Evolutionary conservation across 2,113 vertebrate genomes (phyloP), one percentile per base, ranked within the genome.

Genomic region (Seriola rivoliana): DNA sequence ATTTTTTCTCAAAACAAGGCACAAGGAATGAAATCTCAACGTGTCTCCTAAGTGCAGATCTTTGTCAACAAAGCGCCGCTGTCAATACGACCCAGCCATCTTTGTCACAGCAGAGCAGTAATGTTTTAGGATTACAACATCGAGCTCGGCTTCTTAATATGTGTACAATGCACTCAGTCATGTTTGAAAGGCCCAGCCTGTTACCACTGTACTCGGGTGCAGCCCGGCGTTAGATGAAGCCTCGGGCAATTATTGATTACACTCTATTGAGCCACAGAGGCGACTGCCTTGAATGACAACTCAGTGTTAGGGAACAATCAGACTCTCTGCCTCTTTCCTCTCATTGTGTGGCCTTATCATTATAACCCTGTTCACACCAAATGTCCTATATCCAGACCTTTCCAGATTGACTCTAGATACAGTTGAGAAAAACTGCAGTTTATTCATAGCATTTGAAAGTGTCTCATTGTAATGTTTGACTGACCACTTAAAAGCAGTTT

Each of bases 191-290:
- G 77, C 71, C 72, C 55, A 14, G 74, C 70, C 71, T 88, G 71
- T 84, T 85, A 32, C 81, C 71, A 85, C 85, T 88, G 82, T 89
- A 82, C 58, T 79, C 57, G 17, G 81, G 74, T 89, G 81, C 80
- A 82, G 73, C 78, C 82, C 80, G 38, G 88, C 59, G n/a, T 89
- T 80, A 54, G 63, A 88, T 87, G 76, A 82, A 80, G 82, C 89
- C 84, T 57, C 4, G 1, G 91, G 93, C 87, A 75, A 69, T 91
- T 89, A 94, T 92, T 92, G 92, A 93, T 92, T 50, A 86, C 52
- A 50, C 81, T 87, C 67, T 89, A 88, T 90, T 89, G 87, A 90
- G 80, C 85, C 74, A 72, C 78, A 82, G 74, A 88, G 80, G 52
- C 68, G 19, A 29, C 75, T 76, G 82, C 84, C 78, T 84, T 91